Conservation (phyloP, 2,113 vertebrate species). For the Numida meleagris region DNA sequence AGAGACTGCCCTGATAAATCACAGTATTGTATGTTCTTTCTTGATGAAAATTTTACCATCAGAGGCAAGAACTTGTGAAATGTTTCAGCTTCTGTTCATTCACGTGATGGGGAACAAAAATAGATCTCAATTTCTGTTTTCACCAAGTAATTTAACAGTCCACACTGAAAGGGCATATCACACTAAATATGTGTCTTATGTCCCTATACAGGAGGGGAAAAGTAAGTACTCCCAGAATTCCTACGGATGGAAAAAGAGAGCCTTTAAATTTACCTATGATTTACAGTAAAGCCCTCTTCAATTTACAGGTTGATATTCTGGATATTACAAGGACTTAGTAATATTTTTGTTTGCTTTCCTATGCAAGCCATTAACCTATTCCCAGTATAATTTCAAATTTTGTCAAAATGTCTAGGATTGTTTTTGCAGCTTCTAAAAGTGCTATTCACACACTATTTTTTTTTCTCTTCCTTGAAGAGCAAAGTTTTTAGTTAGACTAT, state of each 20-base stretch:
- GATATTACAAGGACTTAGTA: neutral
- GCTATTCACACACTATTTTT: neutral
- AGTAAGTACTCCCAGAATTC: neutral
- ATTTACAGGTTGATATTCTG: neutral
- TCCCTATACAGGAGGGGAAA: neutral
- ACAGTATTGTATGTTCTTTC: neutral
- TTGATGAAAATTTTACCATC: neutral
- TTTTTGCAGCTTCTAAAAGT: neutral
- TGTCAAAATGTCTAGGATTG: neutral
- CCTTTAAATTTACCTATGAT: neutral
- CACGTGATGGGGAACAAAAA: neutral
- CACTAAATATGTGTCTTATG: neutral
- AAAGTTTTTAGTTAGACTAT: neutral
- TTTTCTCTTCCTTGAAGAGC: neutral
- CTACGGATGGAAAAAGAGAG: rapidly evolving
- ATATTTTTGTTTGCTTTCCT: neutral
- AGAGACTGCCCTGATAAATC: neutral
- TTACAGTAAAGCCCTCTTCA: neutral
- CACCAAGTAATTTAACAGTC: neutral
- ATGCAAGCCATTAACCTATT: neutral
- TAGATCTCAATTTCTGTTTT: neutral
- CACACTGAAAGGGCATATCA: neutral
- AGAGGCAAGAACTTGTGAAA: neutral
- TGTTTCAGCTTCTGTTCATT: neutral
- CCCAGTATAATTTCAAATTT: neutral